These are phyloP conservation scores for Eufriesea mexicana DNA, from an alignment of 1,140 invertebrate genomes.

Conservation along the genomic window DNA sequence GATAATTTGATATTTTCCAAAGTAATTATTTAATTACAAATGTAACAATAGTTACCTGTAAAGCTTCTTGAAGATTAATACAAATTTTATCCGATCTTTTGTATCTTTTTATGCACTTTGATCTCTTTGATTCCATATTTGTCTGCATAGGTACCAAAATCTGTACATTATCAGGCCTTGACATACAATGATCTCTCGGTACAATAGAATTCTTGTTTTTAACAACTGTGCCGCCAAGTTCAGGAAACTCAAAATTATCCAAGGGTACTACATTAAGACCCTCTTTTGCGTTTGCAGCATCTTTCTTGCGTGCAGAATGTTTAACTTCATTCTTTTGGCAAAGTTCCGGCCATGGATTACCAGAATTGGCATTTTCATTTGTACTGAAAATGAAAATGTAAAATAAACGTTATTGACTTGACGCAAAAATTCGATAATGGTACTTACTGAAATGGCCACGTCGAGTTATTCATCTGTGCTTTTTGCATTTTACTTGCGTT, in stretches of 20 bases:
- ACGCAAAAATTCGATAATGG: neutral
- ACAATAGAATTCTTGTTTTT: conserved; percentile 16
- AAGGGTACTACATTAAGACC: neutral
- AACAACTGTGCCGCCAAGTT: conserved; percentile 28
- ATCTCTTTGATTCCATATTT: neutral
- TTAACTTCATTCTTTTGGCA: conserved; percentile 8
- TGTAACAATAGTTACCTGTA: conserved; percentile 38
- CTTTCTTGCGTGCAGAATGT: neutral
- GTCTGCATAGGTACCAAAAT: neutral
- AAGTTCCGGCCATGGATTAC: conserved; percentile 39
- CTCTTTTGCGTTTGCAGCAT: neutral
- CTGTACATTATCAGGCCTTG: neutral
- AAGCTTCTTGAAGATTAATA: conserved; percentile 50
- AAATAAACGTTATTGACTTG: neutral
- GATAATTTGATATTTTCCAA: neutral
- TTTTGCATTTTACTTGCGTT: conserved; percentile 9
- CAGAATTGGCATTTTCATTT: neutral
- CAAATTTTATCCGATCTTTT: conserved; percentile 45
- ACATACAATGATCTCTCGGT: neutral
- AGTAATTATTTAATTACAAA: neutral
- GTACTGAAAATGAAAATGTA: neutral
- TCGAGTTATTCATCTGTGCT: neutral
- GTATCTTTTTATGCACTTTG: conserved; percentile 18
- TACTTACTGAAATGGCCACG: conserved; percentile 40
- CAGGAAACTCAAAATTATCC: conserved; percentile 51